phyloP scores from a whole-genome alignment of 2,888 invertebrate genomes.

The Lottia scabra region DNA sequence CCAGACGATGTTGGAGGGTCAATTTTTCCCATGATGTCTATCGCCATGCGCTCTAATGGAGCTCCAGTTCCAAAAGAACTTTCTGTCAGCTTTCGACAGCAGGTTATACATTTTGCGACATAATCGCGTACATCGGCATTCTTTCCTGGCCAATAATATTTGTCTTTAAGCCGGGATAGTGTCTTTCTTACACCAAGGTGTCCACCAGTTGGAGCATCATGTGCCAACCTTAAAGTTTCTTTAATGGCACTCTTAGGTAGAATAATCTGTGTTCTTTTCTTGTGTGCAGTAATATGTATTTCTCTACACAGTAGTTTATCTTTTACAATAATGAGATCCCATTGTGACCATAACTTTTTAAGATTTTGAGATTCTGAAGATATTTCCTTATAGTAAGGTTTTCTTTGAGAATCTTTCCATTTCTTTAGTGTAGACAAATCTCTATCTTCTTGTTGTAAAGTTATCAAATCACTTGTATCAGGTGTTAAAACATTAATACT shows the following conservation, averaged over 20 bases:
- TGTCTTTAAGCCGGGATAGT: neutral
- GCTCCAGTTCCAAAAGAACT: slow-evolving; percentile 6
- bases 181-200: neutral
- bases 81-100: no score
- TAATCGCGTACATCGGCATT: neutral
- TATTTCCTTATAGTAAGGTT: neutral
- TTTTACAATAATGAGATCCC: neutral
- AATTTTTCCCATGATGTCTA: slow-evolving; percentile 25
- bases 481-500: neutral
- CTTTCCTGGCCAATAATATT: slow-evolving; percentile 11
- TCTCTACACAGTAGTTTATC: neutral
- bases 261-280: neutral
- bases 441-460: neutral
- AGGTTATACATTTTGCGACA: neutral
- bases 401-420: neutral
- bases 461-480: neutral
- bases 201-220: neutral
- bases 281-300: fast-evolving
- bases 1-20: slow-evolving; percentile 22
- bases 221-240: neutral
- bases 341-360: neutral
- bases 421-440: neutral
- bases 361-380: neutral
- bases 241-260: neutral
- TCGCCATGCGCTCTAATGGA: slow-evolving; percentile 27